These are phyloP conservation scores for Sinodicranocentrus sp. DNA, from an alignment of 2,888 invertebrate genomes.

Conservation along the genomic window DNA sequence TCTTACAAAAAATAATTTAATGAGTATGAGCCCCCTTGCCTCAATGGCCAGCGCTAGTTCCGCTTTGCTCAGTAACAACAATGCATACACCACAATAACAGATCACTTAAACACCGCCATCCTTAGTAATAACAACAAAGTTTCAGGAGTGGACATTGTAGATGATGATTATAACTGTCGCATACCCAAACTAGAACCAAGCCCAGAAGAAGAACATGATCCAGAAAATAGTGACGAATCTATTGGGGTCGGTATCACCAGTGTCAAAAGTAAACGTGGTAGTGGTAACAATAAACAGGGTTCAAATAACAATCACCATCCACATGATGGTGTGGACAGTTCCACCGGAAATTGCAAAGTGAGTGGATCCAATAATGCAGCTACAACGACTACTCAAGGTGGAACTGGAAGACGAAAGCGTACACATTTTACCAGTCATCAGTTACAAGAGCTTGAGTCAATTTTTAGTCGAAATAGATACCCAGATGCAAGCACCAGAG, in stretches of 20 bases:
- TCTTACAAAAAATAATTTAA: slow-evolving; percentile 43
- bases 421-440: slow-evolving; percentile 57
- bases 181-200: slow-evolving; percentile 53
- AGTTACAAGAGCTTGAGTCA: slow-evolving; percentile 62
- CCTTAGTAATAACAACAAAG: slow-evolving; percentile 54
- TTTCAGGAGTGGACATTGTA: slow-evolving; percentile 24
- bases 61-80: slow-evolving; percentile 59
- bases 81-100: slow-evolving; percentile 55
- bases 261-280: slow-evolving; percentile 42
- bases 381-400: slow-evolving; percentile 31
- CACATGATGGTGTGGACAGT: slow-evolving; percentile 55
- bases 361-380: neutral
- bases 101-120: slow-evolving; percentile 39
- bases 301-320: slow-evolving; percentile 21
- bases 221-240: slow-evolving; percentile 60
- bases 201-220: slow-evolving; percentile 53
- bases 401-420: slow-evolving; percentile 45
- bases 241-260: slow-evolving; percentile 32
- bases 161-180: slow-evolving; percentile 58
- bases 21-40: slow-evolving; percentile 53
- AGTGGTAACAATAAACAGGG: slow-evolving; percentile 47
- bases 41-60: slow-evolving; percentile 57
- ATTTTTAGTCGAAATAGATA: slow-evolving; percentile 57
- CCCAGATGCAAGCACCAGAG: slow-evolving; percentile 53
- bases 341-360: slow-evolving; percentile 56